Evolutionary conservation across 2,797 vertebrate species (phyloP).

Genomic region (Neopelma chrysocephalum): DNA sequence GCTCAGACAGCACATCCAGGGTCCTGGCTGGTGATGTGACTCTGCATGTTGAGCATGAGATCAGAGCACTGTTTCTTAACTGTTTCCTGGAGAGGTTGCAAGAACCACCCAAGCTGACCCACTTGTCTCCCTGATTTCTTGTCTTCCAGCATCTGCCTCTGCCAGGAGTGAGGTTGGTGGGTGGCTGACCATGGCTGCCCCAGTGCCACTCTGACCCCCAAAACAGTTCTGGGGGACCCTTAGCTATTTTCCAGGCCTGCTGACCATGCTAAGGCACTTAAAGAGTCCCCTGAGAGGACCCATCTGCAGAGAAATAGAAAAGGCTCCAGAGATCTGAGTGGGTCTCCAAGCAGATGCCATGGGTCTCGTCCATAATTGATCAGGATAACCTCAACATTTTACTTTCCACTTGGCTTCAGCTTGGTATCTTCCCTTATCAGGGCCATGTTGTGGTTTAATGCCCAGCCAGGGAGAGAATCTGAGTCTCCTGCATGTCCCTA

Average conservation of each 20-base stretch:
- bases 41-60: neutral
- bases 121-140: neutral
- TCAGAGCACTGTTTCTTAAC: neutral
- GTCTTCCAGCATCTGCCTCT: neutral
- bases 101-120: neutral
- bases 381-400: neutral
- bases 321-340: neutral
- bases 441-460: neutral
- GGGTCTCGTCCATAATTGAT: neutral
- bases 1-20: neutral
- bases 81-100: neutral
- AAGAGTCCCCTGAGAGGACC: neutral
- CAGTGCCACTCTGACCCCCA: neutral
- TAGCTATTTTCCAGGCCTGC: neutral
- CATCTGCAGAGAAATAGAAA: neutral
- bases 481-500: neutral
- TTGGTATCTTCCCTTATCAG: neutral
- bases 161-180: neutral
- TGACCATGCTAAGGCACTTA: neutral
- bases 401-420: neutral
- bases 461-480: neutral
- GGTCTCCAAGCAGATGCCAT: neutral
- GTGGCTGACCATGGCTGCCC: neutral
- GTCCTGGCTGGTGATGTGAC: neutral
- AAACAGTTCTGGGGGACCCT: neutral